phyloP scores from a whole-genome alignment of 2,888 invertebrate species.

The Agriopis aurantiaria region DNA sequence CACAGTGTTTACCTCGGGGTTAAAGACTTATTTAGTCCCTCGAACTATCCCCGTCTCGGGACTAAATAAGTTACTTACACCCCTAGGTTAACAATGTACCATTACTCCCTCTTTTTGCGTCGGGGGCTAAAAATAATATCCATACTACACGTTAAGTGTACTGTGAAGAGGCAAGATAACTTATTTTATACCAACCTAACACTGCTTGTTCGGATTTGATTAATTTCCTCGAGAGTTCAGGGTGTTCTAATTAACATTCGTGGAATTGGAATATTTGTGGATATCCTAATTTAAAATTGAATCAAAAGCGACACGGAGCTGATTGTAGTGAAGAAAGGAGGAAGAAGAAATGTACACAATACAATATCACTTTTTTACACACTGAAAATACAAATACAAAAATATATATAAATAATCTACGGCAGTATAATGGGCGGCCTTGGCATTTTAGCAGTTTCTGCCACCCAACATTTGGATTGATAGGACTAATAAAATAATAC shows the following conservation, averaged over 20 bases:
- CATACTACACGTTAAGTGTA: not conserved
- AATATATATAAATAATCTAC: too few species aligned
- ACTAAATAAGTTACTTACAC: too few species aligned
- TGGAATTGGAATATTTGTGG: conserved; percentile 29
- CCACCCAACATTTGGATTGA: not conserved
- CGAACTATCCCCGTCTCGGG: too few species aligned
- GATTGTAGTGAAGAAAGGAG: conserved; percentile 17
- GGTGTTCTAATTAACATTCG: conserved; percentile 34
- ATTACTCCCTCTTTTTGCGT: too few species aligned
- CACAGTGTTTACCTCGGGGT: too few species aligned
- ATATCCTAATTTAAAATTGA: conserved; percentile 33
- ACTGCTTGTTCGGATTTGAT: conserved; percentile 36
- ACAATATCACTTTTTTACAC: not conserved
- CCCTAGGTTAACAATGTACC: too few species aligned
- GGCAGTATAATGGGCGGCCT: not conserved
- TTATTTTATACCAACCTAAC: conserved; percentile 26
- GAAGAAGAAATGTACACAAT: not conserved
- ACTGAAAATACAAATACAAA: too few species aligned
- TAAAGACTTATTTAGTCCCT: too few species aligned
- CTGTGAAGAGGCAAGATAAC: conserved; percentile 23
- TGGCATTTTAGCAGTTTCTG: too few species aligned
- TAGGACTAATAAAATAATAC: too few species aligned
- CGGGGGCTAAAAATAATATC: not conserved
- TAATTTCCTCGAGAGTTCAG: conserved; percentile 31
- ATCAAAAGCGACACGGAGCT: conserved; percentile 9